Evolutionary conservation across 2,797 vertebrate species (phyloP).

Genomic region (Xerus rutilus): DNA sequence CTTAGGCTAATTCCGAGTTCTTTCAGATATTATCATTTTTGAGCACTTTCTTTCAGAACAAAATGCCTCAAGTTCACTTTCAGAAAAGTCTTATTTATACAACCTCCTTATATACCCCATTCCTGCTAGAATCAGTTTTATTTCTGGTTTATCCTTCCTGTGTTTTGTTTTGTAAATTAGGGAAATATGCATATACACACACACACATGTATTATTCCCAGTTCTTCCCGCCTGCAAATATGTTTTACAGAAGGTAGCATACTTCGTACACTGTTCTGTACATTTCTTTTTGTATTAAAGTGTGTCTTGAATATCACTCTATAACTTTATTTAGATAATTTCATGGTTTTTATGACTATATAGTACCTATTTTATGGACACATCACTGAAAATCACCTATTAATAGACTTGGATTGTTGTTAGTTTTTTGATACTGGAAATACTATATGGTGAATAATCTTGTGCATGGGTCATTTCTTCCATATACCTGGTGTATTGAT

Average conservation of each 20-base stretch:
- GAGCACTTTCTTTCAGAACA: not conserved
- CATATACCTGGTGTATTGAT: not conserved
- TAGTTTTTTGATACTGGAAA: constrained; percentile 53
- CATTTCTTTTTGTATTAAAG: not conserved
- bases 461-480: not conserved
- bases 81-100: constrained; percentile 34
- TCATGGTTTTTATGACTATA: not conserved
- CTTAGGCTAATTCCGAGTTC: constrained; percentile 19
- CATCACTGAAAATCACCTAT: not conserved
- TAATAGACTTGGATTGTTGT: not conserved
- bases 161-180: constrained; percentile 28
- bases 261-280: not conserved
- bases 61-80: not conserved
- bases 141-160: not conserved
- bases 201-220: not conserved
- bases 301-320: not conserved
- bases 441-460: not conserved
- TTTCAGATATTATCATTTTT: not conserved
- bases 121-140: not conserved
- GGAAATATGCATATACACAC: not conserved
- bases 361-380: not conserved
- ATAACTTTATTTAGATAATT: not conserved
- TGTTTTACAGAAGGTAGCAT: not conserved
- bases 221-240: not conserved
- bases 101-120: not conserved